These are phyloP conservation scores for Polydrusus pterygomalis DNA, from an alignment of 2,888 invertebrate species.

Conservation along the genomic window DNA sequence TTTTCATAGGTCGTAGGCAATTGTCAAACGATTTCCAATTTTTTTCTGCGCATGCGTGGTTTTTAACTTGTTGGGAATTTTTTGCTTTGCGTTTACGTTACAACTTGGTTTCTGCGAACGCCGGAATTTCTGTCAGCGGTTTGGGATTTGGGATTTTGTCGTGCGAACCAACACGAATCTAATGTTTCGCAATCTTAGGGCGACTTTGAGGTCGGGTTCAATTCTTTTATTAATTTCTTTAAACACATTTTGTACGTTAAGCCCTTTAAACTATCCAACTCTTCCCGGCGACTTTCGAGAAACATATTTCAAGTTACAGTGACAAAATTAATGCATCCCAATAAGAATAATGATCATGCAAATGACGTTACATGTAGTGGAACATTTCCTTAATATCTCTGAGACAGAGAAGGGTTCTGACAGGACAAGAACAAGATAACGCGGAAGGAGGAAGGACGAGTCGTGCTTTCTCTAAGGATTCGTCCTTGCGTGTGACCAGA, in stretches of 20 bases:
- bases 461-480: conserved; percentile 54
- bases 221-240: no score
- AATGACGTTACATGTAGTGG: conserved; percentile 64
- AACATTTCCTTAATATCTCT: conserved; percentile 64
- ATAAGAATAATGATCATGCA: conserved; percentile 62
- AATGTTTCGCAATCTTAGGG: no score
- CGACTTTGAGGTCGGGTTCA: no score
- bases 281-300: conserved; percentile 10
- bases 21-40: no score
- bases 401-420: conserved; percentile 62
- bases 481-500: conserved; percentile 56
- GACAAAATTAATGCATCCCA: conserved; percentile 56
- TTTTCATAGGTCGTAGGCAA: no score
- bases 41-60: no score
- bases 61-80: no score
- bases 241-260: background rate
- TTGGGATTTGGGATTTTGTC: no score
- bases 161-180: no score
- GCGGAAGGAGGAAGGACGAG: conserved; percentile 52
- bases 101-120: no score
- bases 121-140: no score
- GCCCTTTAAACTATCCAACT: background rate
- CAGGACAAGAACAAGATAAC: conserved; percentile 62
- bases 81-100: no score
- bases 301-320: conserved; percentile 46